Evolutionary conservation across 92 coral and sea anemone genomes (phyloP).

Genomic region (Palythoa grandis): DNA sequence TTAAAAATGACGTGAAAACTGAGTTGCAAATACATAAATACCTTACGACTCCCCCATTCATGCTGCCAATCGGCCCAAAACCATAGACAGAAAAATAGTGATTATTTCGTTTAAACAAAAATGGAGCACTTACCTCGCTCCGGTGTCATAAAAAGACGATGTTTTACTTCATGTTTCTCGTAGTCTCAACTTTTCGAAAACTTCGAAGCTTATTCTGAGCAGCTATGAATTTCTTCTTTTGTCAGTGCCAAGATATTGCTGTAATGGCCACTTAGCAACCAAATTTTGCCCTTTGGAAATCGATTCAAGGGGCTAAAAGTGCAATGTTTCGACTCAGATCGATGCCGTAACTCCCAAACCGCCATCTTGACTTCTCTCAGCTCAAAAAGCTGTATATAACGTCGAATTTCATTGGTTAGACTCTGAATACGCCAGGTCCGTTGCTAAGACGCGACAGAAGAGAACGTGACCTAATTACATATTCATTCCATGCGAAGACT

Average conservation of each 20-base stretch:
- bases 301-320: background rate
- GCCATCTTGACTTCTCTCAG: background rate
- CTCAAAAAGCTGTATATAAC: background rate
- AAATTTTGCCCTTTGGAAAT: constrained; percentile 5
- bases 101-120: background rate
- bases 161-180: background rate
- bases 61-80: background rate
- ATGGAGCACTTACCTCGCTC: constrained; percentile 7
- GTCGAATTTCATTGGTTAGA: constrained; percentile 1
- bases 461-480: background rate
- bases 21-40: background rate
- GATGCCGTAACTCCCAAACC: background rate
- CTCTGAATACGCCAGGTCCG: background rate
- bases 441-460: background rate
- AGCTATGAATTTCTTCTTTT: background rate
- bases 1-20: constrained; percentile 1
- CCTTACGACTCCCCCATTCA: background rate
- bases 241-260: background rate
- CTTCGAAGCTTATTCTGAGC: background rate
- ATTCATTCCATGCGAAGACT: background rate
- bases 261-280: constrained; percentile 8
- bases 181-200: background rate
- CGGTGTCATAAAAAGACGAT: background rate
- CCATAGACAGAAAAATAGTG: background rate
- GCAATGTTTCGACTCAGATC: background rate